These are phyloP conservation scores for Ophioderma brevispina DNA, from an alignment of 35 echinoderm and acorn worm genomes.

Conservation along the genomic window DNA sequence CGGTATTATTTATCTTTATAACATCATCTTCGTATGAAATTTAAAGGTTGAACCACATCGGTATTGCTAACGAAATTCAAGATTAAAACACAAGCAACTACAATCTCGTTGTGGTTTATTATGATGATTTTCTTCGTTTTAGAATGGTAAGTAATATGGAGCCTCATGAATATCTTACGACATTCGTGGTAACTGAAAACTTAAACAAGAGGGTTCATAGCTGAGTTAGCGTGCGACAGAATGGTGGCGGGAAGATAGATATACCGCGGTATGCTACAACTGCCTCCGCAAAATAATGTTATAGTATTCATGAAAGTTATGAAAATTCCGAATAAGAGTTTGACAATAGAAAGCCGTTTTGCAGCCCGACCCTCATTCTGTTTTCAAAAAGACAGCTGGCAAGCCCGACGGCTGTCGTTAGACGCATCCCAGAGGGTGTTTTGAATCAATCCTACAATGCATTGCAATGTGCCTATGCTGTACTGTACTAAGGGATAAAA, in stretches of 20 bases:
- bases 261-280: slow-evolving; percentile 35
- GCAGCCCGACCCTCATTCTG: slow-evolving; percentile 88
- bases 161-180: slow-evolving; percentile 74
- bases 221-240: slow-evolving; percentile 94
- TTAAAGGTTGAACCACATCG: no score
- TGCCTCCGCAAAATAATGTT: slow-evolving; percentile 22
- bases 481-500: no score
- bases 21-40: no score
- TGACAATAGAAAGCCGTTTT: slow-evolving; percentile 86
- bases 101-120: no score
- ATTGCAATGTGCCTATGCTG: no score
- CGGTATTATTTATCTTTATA: no score
- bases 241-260: slow-evolving; percentile 76
- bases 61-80: no score
- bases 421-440: no score
- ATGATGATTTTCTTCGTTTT: no score
- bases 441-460: no score
- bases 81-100: no score
- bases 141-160: no score
- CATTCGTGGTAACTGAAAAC: slow-evolving; percentile 87
- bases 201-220: slow-evolving; percentile 95
- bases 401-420: slow-evolving; percentile 73
- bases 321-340: slow-evolving; percentile 85
- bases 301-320: slow-evolving; percentile 83
- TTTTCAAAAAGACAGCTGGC: slow-evolving; percentile 55